A percentile compares a stretch with the other conserved stretches of the same genome.
Conservation (phyloP, 23 tunicate genomes). For the Oikopleura dioica region DNA sequence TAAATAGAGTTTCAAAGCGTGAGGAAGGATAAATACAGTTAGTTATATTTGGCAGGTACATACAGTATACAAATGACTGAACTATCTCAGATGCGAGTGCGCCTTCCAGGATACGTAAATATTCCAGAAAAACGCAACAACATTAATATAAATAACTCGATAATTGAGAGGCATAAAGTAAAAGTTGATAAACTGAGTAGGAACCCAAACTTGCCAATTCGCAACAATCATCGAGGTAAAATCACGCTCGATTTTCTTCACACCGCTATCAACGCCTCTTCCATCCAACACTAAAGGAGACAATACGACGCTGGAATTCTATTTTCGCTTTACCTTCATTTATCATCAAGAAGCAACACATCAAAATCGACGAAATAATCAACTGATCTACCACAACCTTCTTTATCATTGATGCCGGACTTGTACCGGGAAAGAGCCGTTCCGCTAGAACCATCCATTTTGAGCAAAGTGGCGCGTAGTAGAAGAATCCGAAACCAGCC, state of each 20-base stretch:
- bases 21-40: too few species aligned
- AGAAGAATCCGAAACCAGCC: background rate
- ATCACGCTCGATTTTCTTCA: background rate
- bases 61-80: too few species aligned
- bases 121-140: constrained; percentile 11
- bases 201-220: constrained; percentile 4
- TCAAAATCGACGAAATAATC: background rate
- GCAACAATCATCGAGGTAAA: background rate
- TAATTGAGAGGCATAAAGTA: constrained; percentile 1
- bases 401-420: background rate
- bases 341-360: background rate
- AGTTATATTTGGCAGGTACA: too few species aligned
- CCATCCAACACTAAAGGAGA: background rate
- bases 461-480: background rate
- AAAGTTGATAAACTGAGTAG: background rate
- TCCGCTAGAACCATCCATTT: background rate
- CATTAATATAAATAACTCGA: background rate
- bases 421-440: background rate
- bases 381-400: background rate
- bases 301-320: background rate
- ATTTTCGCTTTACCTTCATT: background rate
- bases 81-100: too few species aligned
- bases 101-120: constrained; percentile 5
- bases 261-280: background rate
- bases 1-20: too few species aligned